phyloP scores from a whole-genome alignment of 2,113 vertebrate genomes.

The Chascanopsetta lugubris region DNA sequence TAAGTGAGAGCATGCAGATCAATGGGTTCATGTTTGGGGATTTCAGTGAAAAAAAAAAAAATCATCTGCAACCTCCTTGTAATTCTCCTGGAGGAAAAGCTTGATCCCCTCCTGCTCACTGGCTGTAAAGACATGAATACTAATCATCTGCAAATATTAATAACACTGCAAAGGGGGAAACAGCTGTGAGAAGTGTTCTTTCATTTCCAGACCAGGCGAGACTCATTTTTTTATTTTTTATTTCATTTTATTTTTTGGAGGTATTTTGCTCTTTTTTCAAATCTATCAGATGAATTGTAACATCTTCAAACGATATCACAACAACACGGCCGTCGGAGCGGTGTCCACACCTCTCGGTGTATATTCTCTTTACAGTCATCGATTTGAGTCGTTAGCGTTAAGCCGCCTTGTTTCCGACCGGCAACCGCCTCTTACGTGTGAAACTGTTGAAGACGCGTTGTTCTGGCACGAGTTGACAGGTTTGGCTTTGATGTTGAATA shows the following conservation, averaged over 20 bases:
- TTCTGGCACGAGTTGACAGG: neutral
- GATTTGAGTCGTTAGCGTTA: neutral
- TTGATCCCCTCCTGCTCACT: constrained; percentile 8
- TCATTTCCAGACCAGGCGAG: constrained; percentile 2
- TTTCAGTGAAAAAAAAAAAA: neutral
- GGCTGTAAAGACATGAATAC: constrained; percentile 18
- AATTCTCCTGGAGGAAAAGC: constrained; percentile 16
- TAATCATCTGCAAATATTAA: constrained; percentile 17
- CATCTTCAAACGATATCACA: neutral
- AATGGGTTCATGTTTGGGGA: neutral
- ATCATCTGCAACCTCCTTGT: neutral
- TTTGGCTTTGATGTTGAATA: constrained; percentile 24
- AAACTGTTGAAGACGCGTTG: constrained; percentile 1
- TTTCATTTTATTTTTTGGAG: neutral
- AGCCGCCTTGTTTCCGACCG: neutral
- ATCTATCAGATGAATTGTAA: neutral
- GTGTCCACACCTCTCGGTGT: neutral
- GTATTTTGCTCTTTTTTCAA: neutral
- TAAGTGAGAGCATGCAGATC: neutral
- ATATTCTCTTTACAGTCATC: neutral
- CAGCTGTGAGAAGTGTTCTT: neutral
- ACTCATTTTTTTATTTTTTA: neutral
- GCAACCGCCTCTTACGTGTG: neutral
- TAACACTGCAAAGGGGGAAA: constrained; percentile 8
- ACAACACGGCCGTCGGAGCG: neutral